These are phyloP conservation scores for Halcyon leucocephala DNA, from an alignment of 2,797 vertebrate species.

Conservation along the genomic window DNA sequence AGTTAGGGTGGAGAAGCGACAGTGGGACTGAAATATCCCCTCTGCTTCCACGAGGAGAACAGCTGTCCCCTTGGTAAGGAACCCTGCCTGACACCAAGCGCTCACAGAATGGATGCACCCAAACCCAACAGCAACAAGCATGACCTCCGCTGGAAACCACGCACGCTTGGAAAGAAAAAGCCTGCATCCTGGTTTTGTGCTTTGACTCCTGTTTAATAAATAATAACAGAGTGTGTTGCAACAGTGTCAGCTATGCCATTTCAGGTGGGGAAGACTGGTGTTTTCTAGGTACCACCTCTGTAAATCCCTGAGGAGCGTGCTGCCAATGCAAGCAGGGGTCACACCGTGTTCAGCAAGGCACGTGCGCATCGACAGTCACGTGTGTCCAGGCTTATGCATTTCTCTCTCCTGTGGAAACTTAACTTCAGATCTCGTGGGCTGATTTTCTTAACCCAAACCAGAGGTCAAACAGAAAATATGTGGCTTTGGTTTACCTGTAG, in stretches of 20 bases:
- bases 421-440: not conserved
- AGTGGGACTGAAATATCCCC: not conserved
- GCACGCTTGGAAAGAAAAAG: not conserved
- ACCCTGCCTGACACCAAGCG: not conserved
- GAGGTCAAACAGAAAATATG: not conserved
- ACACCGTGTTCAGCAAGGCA: not conserved
- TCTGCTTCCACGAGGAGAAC: not conserved
- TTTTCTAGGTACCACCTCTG: conserved; percentile 12
- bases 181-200: not conserved
- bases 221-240: not conserved
- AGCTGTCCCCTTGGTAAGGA: not conserved
- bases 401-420: not conserved
- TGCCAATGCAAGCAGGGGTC: not conserved
- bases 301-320: not conserved
- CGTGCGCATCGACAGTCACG: rapidly evolving
- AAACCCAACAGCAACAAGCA: not conserved
- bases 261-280: not conserved
- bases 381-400: not conserved
- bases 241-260: conserved; percentile 15
- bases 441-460: conserved; percentile 23
- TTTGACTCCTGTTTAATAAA: not conserved
- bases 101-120: rapidly evolving
- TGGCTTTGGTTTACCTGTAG: not conserved
- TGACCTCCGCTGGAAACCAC: not conserved
- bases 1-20: not conserved